Percentiles rank a stretch among this genome's conserved stretches.
Conservation (phyloP, 1,140 invertebrate genomes). For the Stegodyphus dumicola region DNA sequence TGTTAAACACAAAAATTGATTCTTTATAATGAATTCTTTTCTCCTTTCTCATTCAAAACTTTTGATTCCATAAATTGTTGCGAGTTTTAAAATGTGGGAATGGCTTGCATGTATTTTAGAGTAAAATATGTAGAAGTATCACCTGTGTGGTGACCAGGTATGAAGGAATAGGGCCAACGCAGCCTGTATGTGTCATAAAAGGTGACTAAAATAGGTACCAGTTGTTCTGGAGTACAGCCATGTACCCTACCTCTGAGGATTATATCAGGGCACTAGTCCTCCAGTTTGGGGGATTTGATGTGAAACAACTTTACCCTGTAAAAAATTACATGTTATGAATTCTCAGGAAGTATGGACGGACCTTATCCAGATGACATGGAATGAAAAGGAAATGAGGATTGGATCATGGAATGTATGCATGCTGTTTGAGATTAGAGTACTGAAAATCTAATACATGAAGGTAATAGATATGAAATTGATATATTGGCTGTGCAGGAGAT, state of each 20-base stretch:
- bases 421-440: neutral
- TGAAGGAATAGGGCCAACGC: neutral
- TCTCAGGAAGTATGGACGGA: neutral
- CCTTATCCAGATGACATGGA: neutral
- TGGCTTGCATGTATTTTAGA: no score
- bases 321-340: neutral
- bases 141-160: neutral
- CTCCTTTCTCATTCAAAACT: no score
- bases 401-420: neutral
- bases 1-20: no score
- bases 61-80: no score
- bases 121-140: neutral
- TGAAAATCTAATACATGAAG: neutral
- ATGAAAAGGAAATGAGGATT: constrained; percentile 1
- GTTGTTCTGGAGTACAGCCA: no score
- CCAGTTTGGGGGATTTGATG: neutral
- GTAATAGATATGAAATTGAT: neutral
- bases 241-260: no score
- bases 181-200: neutral
- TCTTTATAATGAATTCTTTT: no score
- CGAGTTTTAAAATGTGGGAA: no score
- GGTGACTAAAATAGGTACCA: neutral
- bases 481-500: constrained; percentile 6
- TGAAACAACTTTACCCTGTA: neutral
- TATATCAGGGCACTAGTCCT: neutral